Evolutionary conservation across 2,888 invertebrate genomes (phyloP).

Genomic region (Synanthedon andrenaeformis): DNA sequence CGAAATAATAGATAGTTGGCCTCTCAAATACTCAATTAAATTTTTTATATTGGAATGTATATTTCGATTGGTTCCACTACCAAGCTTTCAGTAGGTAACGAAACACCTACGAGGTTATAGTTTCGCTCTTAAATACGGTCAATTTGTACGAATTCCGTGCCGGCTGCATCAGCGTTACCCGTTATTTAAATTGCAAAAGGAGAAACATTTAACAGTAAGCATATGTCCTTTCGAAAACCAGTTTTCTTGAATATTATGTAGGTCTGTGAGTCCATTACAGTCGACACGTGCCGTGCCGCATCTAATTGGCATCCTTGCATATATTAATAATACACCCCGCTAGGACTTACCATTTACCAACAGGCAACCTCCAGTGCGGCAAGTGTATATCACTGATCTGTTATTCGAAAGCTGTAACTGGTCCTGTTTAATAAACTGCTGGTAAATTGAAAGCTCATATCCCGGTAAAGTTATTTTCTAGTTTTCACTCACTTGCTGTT

Average conservation of each 20-base stretch:
- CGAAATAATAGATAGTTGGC: too few species aligned
- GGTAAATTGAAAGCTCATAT: constrained; percentile 41
- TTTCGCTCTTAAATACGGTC: constrained; percentile 13
- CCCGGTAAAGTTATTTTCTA: constrained; percentile 16
- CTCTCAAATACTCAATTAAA: too few species aligned
- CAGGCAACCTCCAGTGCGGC: background rate
- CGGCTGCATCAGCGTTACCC: constrained; percentile 40
- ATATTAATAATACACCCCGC: constrained; percentile 29
- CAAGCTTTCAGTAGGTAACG: background rate
- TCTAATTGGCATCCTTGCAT: constrained; percentile 59
- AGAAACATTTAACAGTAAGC: constrained; percentile 17
- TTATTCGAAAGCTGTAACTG: constrained; percentile 45
- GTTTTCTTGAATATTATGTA: constrained; percentile 24
- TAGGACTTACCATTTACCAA: constrained; percentile 16
- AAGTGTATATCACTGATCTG: constrained; percentile 33
- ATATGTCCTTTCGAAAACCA: constrained; percentile 38
- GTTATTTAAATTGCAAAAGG: constrained; percentile 29
- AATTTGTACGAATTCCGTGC: constrained; percentile 26
- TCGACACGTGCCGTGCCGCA: constrained; percentile 44
- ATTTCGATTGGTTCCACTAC: too few species aligned
- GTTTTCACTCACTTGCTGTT: constrained; percentile 2
- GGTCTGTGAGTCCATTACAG: constrained; percentile 9
- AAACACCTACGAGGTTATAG: constrained; percentile 34
- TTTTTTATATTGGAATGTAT: too few species aligned
- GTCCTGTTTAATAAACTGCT: constrained; percentile 43